Evolutionary conservation across 2,888 invertebrate species (phyloP), one percentile per base, ranked within the genome.

Genomic region (Drymonia ruficornis): DNA sequence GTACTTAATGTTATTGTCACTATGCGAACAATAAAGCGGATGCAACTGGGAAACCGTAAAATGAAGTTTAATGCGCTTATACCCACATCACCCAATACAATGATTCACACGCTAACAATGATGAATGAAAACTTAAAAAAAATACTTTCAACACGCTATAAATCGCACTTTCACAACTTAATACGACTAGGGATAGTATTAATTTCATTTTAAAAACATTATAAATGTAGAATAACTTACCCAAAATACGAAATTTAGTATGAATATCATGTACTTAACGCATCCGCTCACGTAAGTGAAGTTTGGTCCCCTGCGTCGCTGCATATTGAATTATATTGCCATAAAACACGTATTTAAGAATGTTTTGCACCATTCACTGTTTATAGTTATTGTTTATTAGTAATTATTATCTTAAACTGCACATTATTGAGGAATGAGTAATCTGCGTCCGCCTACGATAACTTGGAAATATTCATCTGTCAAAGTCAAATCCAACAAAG

Each of bases 181-280:
- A 28, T 7, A 15, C 42, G 1, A 3, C 15, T 40, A 16, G 15
- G 11, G 36, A 45, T 18, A 13, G n/a, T 12, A 12, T 28, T n/a
- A 1, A 38, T 12, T 19, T 45, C 11, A 18, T 44, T 42, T 11
- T 13, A 34, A 31, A 51, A 8, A 28, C 5, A 5, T 23, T 7
- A 42, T 16, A 46, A 34, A 42, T n/a, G 23, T 40, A 43, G 63
- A 52, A 44, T 59, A 52, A 94, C 96, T 94, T 88, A 97, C 97
- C 98, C 97, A 98, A 88, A 97, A 97, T 71, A 97, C 91, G 83
- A 98, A 97, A 91, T 98, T 98, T 72, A 97, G 94, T 76, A 97
- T 93, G 89, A 98, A 98, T 86, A 98, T 96, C 91, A 97, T 95
- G 85, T 98, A 98, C 89, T 98, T 98, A 49, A 97, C 96, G 87